Conservation (phyloP, 2,888 invertebrate species). For the Megastigmus dorsalis region DNA sequence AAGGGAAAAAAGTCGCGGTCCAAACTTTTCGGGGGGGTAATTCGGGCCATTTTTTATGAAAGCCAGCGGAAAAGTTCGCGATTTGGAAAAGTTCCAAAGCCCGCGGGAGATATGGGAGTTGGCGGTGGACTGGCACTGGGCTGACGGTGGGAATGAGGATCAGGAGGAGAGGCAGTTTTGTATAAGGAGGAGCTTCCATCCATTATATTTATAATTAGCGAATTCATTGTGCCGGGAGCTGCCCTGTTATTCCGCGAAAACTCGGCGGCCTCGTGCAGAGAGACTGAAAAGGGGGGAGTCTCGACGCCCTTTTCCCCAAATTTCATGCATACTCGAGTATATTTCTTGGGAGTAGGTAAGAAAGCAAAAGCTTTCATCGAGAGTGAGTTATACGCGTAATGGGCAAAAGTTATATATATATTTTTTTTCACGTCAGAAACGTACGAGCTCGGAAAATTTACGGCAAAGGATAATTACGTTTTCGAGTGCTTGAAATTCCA, state of each 20-base stretch:
- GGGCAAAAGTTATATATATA: too few species aligned
- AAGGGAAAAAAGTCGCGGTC: conserved; percentile 40
- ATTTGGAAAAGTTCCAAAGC: conserved; percentile 52
- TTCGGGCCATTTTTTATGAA: conserved; percentile 54
- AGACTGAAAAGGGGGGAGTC: too few species aligned
- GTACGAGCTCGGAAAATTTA: too few species aligned
- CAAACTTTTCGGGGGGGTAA: conserved; percentile 48
- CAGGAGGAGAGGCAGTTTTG: neutral
- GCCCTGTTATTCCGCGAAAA: neutral
- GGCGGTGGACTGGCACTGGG: too few species aligned
- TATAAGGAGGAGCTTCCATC: conserved; percentile 6
- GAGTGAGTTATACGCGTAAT: too few species aligned
- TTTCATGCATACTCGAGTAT: too few species aligned
- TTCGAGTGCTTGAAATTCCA: neutral
- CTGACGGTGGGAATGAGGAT: neutral
- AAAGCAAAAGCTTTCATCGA: neutral
- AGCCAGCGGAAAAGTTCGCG: conserved; percentile 34
- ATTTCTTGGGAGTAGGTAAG: too few species aligned
- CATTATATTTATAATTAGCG: conserved; percentile 46
- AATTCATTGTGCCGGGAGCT: conserved; percentile 19
- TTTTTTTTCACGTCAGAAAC: too few species aligned
- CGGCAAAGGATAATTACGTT: neutral
- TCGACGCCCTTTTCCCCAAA: too few species aligned
- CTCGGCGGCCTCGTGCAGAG: neutral
- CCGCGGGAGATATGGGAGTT: too few species aligned